Percentiles rank a stretch among this genome's conserved stretches.
These are phyloP conservation scores for Balearica regulorum DNA, from an alignment of 2,797 vertebrate genomes.

Conservation along the genomic window DNA sequence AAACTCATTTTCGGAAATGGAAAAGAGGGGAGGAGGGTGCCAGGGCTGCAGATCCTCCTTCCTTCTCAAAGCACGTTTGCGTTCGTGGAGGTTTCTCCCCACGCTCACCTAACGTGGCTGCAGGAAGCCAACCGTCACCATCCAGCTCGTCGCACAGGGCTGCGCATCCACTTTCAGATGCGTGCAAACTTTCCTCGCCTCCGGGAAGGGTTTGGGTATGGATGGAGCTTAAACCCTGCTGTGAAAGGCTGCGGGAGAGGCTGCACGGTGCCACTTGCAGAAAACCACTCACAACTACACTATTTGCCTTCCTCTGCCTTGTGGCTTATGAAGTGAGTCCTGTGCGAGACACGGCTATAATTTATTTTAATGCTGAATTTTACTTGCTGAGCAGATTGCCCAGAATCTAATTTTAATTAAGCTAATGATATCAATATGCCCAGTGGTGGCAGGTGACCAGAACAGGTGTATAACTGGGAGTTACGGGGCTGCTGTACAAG, in stretches of 20 bases:
- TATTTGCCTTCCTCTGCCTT: not conserved
- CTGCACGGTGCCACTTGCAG: not conserved
- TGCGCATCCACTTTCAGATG: not conserved
- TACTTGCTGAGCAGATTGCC: not conserved
- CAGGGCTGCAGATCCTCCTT: not conserved
- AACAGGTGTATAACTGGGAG: fast-evolving
- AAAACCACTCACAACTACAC: fast-evolving
- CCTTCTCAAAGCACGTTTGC: fast-evolving
- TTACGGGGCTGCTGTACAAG: fast-evolving
- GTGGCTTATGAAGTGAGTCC: not conserved
- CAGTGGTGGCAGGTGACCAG: not conserved
- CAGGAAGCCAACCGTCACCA: fast-evolving
- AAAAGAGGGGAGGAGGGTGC: not conserved
- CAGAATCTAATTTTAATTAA: not conserved
- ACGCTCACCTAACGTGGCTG: fast-evolving
- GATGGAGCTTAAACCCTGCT: not conserved
- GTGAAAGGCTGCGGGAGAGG: not conserved
- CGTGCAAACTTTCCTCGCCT: not conserved
- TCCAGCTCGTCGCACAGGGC: not conserved
- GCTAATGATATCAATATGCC: not conserved
- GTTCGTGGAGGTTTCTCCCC: not conserved
- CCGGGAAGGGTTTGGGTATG: fast-evolving
- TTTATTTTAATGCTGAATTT: not conserved
- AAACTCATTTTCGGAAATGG: not conserved
- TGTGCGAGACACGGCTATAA: fast-evolving